Evolutionary conservation across 1,140 invertebrate species (phyloP).

Genomic region (Cydia splendana): DNA sequence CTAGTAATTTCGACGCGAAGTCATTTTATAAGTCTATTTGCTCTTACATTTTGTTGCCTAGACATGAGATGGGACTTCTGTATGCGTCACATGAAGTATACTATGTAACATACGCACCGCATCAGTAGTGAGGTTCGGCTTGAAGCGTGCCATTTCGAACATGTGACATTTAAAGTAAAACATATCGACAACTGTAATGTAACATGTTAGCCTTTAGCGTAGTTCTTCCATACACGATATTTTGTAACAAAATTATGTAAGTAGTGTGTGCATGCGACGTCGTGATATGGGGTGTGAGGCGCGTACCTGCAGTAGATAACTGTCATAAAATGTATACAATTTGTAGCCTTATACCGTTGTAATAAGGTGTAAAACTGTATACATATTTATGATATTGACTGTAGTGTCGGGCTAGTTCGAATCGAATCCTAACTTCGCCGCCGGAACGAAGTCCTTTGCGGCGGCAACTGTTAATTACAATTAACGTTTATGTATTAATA

Average conservation of each 20-base stretch:
- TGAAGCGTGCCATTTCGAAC: slow-evolving; percentile 70
- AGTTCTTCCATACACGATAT: slow-evolving; percentile 74
- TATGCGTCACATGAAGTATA: slow-evolving; percentile 1
- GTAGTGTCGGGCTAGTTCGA: not conserved
- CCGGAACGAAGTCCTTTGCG: not conserved
- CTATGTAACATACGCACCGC: slow-evolving; percentile 35
- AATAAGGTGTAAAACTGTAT: not conserved
- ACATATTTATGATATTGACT: not conserved
- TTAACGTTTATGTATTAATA: slow-evolving; percentile 51
- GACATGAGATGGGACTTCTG: not conserved
- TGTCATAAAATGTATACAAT: not conserved
- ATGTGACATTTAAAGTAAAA: slow-evolving; percentile 66
- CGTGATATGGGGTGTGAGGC: slow-evolving; percentile 37
- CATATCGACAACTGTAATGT: slow-evolving; percentile 69
- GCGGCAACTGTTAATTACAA: slow-evolving; percentile 63
- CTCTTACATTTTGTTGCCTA: slow-evolving; percentile 11
- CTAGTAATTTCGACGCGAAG: not conserved
- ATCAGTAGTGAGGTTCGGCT: slow-evolving; percentile 51
- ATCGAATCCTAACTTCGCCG: slow-evolving; percentile 23
- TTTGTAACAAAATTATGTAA: slow-evolving; percentile 44
- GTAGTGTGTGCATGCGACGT: slow-evolving; percentile 58
- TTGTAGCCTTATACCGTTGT: not conserved
- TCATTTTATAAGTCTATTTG: not conserved
- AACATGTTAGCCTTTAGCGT: slow-evolving; percentile 76
- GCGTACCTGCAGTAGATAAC: not conserved